Evolutionary conservation across 2,888 invertebrate genomes (phyloP), one percentile per base, ranked within the genome.

Genomic region (Cephus runcator): DNA sequence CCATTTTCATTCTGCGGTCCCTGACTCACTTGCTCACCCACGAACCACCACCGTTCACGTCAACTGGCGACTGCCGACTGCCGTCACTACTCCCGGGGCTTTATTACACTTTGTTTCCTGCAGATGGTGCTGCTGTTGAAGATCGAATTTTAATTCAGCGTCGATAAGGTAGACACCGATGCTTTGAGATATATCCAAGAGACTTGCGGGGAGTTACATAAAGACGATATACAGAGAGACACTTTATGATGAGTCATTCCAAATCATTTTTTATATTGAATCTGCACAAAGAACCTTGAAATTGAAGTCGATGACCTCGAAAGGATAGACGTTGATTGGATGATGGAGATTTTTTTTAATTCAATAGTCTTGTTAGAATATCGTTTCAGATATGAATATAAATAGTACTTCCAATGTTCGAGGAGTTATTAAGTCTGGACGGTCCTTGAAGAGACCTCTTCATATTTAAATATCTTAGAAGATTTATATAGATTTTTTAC

Each of bases 51-150:
- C 85, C 85, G 78, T 78, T 77, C 85, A 79, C 84, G 84, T 84
- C 79, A 80, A 81, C 85, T 85, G 86, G 83, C 88, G 79, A 86
- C 77, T 85, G 86, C 83, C 87, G 85, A 88, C 88, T 88, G 86
- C 82, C 73, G 68, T 69, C 69, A 31, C 69, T 33, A 69, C 31
- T 33, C 69, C 31, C 30, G 11, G 11, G 69, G 15, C 15, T 33
- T n/a, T 30, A 33, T 33, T 31, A 30, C 69, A 69, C 69, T 69
- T 69, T 69, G 31, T 33, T 15, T 40, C 33, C 69, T 30, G 30
- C 30, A 33, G 33, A 69, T 69, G 69, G 69, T 69, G 69, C 69
- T 69, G 69, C 69, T 33, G 69, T 30, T 3, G 6, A 69, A 30
- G 30, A 69, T 12, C 30, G 69, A 15, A 31, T 69, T 69, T 69